Evolutionary conservation across 2,888 invertebrate species (phyloP).

Genomic region (Iphiclides podalirius): DNA sequence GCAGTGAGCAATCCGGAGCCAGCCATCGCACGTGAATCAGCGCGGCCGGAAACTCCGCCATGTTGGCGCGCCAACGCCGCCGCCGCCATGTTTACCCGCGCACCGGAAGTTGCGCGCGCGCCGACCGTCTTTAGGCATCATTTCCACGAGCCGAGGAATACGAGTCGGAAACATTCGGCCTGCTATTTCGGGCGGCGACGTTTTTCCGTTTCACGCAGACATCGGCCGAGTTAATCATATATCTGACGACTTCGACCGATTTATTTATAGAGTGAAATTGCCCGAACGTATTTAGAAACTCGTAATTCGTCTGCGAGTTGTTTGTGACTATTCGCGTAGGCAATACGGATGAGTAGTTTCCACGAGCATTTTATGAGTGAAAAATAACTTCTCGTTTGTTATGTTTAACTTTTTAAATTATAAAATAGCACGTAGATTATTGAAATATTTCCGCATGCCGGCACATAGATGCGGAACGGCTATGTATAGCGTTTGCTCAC

Average conservation of each 20-base stretch:
- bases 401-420: no score
- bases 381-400: background rate
- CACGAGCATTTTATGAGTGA: background rate
- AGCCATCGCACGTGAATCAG: conserved; percentile 72
- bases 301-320: conserved; percentile 50
- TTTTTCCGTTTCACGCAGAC: conserved; percentile 75
- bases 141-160: conserved; percentile 67
- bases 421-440: background rate
- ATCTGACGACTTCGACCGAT: conserved; percentile 57
- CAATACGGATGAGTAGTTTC: conserved; percentile 10
- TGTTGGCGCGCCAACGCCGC: conserved; percentile 59
- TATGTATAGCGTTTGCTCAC: background rate
- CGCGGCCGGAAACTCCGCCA: conserved; percentile 75
- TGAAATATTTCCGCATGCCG: conserved; percentile 6
- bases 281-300: conserved; percentile 54
- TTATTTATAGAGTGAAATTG: conserved; percentile 65
- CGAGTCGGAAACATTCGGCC: conserved; percentile 72
- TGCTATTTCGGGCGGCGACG: conserved; percentile 68
- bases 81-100: conserved; percentile 71
- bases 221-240: conserved; percentile 69
- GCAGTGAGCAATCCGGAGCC: conserved; percentile 70
- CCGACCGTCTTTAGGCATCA: conserved; percentile 70
- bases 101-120: conserved; percentile 79
- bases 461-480: conserved; percentile 1
- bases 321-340: conserved; percentile 31